phyloP scores from a whole-genome alignment of 2,888 invertebrate species.

The Elmis aenea region DNA sequence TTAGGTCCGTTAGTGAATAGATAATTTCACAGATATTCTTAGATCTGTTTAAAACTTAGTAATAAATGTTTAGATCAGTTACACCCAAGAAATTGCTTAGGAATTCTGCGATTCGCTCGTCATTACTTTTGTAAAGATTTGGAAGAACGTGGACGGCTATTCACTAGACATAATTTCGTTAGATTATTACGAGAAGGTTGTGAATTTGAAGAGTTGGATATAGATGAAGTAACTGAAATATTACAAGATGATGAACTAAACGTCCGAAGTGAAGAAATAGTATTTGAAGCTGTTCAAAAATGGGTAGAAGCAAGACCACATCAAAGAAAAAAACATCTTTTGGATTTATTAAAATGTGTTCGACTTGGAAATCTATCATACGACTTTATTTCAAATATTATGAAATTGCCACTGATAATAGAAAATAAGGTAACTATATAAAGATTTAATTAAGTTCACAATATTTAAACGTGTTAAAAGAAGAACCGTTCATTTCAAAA shows the following conservation, averaged over 20 bases:
- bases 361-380: conserved; percentile 59
- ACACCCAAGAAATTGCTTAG: conserved; percentile 64
- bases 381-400: conserved; percentile 27
- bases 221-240: conserved; percentile 59
- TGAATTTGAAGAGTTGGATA: conserved; percentile 58
- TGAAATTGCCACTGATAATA: conserved; percentile 25
- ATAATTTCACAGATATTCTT: neutral
- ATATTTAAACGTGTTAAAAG: neutral
- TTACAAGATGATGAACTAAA: conserved; percentile 68
- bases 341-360: conserved; percentile 59
- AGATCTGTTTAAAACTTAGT: neutral
- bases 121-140: conserved; percentile 66
- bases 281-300: conserved; percentile 66
- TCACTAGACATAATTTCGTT: conserved; percentile 37
- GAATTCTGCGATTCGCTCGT: conserved; percentile 64
- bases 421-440: conserved; percentile 22
- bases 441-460: neutral
- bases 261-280: conserved; percentile 65
- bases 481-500: neutral
- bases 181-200: conserved; percentile 58
- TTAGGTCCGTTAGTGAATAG: too few relatives aligned
- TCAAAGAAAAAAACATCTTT: conserved; percentile 52
- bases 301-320: conserved; percentile 63
- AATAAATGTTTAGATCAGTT: conserved; percentile 48
- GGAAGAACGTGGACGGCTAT: conserved; percentile 53